A percentile compares a stretch with the other conserved stretches of the same genome.
phyloP scores from a whole-genome alignment of 2,888 invertebrate species.

The Enchytraeus crypticus region DNA sequence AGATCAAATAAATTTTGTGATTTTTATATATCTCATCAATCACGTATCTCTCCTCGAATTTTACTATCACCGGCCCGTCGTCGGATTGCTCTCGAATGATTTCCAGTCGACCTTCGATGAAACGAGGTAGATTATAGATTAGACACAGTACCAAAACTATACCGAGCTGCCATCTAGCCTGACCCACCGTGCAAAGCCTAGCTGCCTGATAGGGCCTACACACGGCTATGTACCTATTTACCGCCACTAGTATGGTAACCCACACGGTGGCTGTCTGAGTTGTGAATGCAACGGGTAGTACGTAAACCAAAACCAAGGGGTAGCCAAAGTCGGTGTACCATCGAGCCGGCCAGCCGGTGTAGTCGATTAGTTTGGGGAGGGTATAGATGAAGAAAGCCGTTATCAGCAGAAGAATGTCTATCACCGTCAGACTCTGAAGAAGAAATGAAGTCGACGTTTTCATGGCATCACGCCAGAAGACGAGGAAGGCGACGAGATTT shows the following conservation, averaged over 20 bases:
- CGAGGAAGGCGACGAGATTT: constrained; percentile 23
- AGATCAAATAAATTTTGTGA: background rate
- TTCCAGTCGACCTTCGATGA: constrained; percentile 11
- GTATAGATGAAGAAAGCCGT: constrained; percentile 23
- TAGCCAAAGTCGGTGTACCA: constrained; percentile 1
- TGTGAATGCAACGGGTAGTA: constrained; percentile 18
- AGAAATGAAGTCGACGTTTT: constrained; percentile 28
- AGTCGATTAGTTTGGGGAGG: constrained; percentile 17
- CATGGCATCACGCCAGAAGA: constrained; percentile 25
- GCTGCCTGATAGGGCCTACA: constrained; percentile 26
- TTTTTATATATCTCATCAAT: too few species aligned
- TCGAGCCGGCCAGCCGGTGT: constrained; percentile 9
- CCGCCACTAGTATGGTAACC: constrained; percentile 25
- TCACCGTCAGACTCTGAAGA: constrained; percentile 25
- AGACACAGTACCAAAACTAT: constrained; percentile 17
- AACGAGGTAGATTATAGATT: constrained; percentile 24
- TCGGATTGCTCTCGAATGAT: too few species aligned
- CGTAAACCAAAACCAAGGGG: constrained; percentile 21
- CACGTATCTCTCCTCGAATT: constrained; percentile 1
- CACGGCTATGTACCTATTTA: constrained; percentile 29
- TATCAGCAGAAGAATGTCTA: constrained; percentile 23
- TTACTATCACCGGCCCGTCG: background rate
- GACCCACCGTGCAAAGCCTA: constrained; percentile 22
- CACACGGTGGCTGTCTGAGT: constrained; percentile 27
- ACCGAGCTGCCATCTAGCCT: constrained; percentile 21